Base-by-base conservation (phyloP, 2,797 vertebrate species). In the Protosalanx chinensis region DNA sequence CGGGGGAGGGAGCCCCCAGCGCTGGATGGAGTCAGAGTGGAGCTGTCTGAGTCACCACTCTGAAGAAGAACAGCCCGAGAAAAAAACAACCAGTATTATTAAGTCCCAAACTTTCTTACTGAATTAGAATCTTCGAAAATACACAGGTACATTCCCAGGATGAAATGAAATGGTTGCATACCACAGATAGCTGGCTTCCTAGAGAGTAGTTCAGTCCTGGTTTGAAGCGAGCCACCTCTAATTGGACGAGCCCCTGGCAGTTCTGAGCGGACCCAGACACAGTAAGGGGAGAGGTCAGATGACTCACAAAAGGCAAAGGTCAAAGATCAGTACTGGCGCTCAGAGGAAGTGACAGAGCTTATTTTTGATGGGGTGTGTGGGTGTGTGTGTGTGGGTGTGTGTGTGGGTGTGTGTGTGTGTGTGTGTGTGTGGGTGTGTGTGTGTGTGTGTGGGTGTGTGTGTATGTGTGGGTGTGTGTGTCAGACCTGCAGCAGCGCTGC, bases 221-320 rank as follows among this genome's bases (percentile, higher is more conserved):
- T 93, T 96, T 97, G 86, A 97, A 94, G 82, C 95, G 95, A 88
- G 97, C 97, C 62, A 98, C 91, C 81, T 98, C 95, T 78, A 99
- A 88, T 74, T 90, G 91, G 30, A 96, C 91, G 0, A 85, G 90
- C 78, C 92, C 95, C 77, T 91, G 85, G 79, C 93, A 95, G 81
- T 92, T 93, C 97, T 99, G 79, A 76, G 51, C 82, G 35, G 49
- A 73, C 72, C 46, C 33, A 67, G 30, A 51, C 12, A 33, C 10
- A 29, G 20, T 32, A 64, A 35, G 20, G 13, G 57, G 33, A 27
- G 15, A 41, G 53, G 23, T 59, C n/a, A 20, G 57, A 10, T 6
- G 20, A 4, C 57, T 20, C 57, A 8, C 8, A 4, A 23, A 16
- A n/a, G 51, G 51, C 15, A 20, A 23, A 59, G 57, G 57, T 57